A percentile compares a stretch with the other conserved stretches of the same genome.
Evolutionary conservation across 2,113 vertebrate genomes (phyloP).

Genomic region (Malaclemys terrapin): DNA sequence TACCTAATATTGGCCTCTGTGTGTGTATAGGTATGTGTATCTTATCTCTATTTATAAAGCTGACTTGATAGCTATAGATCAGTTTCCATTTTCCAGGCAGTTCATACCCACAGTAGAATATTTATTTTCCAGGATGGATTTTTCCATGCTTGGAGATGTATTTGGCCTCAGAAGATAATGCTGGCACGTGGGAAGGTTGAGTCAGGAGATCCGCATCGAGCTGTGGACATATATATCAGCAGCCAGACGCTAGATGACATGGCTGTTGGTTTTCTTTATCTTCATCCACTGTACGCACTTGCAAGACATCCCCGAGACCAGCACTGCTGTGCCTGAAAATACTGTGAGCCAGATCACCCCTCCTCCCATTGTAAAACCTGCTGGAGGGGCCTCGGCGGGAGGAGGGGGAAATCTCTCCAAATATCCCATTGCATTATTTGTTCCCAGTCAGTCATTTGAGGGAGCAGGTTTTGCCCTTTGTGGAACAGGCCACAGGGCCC

Average conservation of each 20-base stretch:
- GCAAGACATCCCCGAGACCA: background rate
- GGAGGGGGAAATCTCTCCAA: background rate
- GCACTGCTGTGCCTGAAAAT: background rate
- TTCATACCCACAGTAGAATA: background rate
- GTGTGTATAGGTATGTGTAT: background rate
- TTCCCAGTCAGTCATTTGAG: background rate
- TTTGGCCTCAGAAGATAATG: background rate
- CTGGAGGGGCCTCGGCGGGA: fast-evolving
- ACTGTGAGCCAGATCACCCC: background rate
- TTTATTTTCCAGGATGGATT: background rate
- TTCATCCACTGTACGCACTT: background rate
- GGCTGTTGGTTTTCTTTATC: background rate
- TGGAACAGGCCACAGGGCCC: background rate
- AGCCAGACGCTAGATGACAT: background rate
- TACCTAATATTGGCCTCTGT: background rate
- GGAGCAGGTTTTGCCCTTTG: background rate
- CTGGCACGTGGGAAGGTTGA: background rate
- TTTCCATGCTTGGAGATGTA: background rate
- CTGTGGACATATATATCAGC: background rate
- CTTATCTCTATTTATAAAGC: background rate
- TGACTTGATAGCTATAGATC: background rate
- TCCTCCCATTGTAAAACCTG: background rate
- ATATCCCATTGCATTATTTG: background rate
- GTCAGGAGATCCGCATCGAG: background rate
- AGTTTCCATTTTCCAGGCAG: background rate